Evolutionary conservation across 2,888 invertebrate species (phyloP).

Genomic region (Oligia strigilis): DNA sequence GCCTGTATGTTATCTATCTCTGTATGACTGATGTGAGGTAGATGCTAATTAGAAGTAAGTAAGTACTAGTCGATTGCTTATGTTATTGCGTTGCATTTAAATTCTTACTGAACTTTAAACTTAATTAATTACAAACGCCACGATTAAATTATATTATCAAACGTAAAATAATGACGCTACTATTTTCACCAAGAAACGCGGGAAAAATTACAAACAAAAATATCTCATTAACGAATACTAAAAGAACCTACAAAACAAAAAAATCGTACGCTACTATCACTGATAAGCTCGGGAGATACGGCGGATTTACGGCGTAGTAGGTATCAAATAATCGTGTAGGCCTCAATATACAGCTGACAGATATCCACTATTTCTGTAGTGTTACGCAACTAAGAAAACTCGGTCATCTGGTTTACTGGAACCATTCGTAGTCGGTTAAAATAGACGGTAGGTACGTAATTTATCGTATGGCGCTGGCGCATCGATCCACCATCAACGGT

Average conservation of each 20-base stretch:
- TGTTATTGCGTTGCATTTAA: constrained; percentile 20
- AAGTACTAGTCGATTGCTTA: constrained; percentile 24
- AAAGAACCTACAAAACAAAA: constrained; percentile 41
- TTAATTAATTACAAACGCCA: constrained; percentile 30
- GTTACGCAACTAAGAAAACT: constrained; percentile 84
- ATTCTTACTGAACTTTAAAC: constrained; percentile 35
- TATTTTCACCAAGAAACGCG: constrained; percentile 13
- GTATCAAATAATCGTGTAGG: constrained; percentile 44
- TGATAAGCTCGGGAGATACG: constrained; percentile 45
- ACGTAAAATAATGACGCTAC: constrained; percentile 13
- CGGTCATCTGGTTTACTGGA: constrained; percentile 84
- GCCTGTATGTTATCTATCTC: constrained; percentile 39
- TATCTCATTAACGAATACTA: constrained; percentile 32
- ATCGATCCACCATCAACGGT: constrained; percentile 81
- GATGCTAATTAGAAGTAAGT: constrained; percentile 37
- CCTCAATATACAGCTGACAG: constrained; percentile 39
- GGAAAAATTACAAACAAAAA: constrained; percentile 32
- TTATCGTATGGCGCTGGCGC: constrained; percentile 78
- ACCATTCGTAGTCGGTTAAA: constrained; percentile 79
- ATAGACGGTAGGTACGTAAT: constrained; percentile 75
- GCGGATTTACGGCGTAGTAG: constrained; percentile 5
- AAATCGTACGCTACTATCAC: constrained; percentile 45
- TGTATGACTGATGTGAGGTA: constrained; percentile 5
- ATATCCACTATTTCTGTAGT: constrained; percentile 76
- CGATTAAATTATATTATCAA: constrained; percentile 18